Percentiles rank a stretch among this genome's conserved stretches.
These are phyloP conservation scores for Hippocampus comes DNA, from an alignment of 2,113 vertebrate species.

Conservation along the genomic window DNA sequence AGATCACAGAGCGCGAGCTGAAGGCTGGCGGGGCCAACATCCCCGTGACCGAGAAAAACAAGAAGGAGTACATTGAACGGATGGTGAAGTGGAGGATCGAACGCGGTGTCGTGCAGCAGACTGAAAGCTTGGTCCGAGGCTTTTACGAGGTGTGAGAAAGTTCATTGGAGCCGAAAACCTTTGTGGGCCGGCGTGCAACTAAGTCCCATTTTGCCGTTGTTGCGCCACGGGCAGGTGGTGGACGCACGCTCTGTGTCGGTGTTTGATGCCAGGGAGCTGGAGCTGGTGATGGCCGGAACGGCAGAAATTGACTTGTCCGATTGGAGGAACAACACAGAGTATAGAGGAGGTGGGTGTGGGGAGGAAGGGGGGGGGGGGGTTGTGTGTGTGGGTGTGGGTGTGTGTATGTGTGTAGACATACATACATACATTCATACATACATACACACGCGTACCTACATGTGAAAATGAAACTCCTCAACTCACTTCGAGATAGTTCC, in stretches of 20 bases:
- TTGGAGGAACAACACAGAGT: constrained; percentile 92
- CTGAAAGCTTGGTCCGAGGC: constrained; percentile 87
- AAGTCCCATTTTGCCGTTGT: not conserved
- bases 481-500: not conserved
- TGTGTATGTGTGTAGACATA: no score
- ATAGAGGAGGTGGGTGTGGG: constrained; percentile 82
- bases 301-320: constrained; percentile 90
- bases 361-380: no score
- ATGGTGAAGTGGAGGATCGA: constrained; percentile 96
- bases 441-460: no score
- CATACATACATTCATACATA: no score
- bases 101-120: constrained; percentile 88
- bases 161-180: not conserved
- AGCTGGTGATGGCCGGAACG: constrained; percentile 91
- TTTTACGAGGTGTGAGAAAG: constrained; percentile 82
- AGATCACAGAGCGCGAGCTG: constrained; percentile 90
- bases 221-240: constrained; percentile 74
- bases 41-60: constrained; percentile 89
- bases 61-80: constrained; percentile 91
- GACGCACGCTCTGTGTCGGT: constrained; percentile 79
- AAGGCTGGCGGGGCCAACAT: constrained; percentile 89
- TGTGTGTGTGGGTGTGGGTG: no score
- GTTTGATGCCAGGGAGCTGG: constrained; percentile 89
- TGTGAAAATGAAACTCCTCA: not conserved
- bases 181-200: not conserved